Percentiles rank a stretch among this genome's conserved stretches.
These are phyloP conservation scores for Macaria notata DNA, from an alignment of 2,888 invertebrate genomes.

Conservation along the genomic window DNA sequence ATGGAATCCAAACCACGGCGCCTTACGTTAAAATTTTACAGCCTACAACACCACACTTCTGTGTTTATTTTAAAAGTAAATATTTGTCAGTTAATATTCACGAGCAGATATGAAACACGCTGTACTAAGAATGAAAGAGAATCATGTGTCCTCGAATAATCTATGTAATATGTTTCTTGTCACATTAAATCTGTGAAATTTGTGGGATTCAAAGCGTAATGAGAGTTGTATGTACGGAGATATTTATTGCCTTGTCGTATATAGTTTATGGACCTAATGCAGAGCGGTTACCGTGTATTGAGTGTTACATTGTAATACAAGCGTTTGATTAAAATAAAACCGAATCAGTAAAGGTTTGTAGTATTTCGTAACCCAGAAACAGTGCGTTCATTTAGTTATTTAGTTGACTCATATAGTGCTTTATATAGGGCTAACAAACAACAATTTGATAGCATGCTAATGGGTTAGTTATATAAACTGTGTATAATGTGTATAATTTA, in stretches of 20 bases:
- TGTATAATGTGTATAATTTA: no score
- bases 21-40: conserved; percentile 5
- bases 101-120: conserved; percentile 7
- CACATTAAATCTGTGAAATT: conserved; percentile 30
- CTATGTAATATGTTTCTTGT: conserved; percentile 28
- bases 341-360: no score
- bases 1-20: conserved; percentile 10
- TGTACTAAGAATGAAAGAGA: conserved; percentile 9
- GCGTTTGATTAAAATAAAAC: neutral
- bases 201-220: conserved; percentile 21
- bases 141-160: conserved; percentile 22
- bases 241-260: conserved; percentile 22
- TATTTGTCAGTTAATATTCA: conserved; percentile 8
- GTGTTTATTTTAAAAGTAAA: conserved; percentile 8
- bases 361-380: no score
- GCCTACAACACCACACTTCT: neutral
- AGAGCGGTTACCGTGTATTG: conserved; percentile 2
- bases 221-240: conserved; percentile 15
- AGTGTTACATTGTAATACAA: conserved; percentile 5
- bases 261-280: conserved; percentile 9
- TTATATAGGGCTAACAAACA: no score
- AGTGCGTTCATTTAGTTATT: no score
- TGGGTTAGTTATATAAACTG: no score
- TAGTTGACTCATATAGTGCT: no score
- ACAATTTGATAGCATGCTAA: no score